Conservation (phyloP, 2,888 invertebrate genomes). For the Apodemia mormo region DNA sequence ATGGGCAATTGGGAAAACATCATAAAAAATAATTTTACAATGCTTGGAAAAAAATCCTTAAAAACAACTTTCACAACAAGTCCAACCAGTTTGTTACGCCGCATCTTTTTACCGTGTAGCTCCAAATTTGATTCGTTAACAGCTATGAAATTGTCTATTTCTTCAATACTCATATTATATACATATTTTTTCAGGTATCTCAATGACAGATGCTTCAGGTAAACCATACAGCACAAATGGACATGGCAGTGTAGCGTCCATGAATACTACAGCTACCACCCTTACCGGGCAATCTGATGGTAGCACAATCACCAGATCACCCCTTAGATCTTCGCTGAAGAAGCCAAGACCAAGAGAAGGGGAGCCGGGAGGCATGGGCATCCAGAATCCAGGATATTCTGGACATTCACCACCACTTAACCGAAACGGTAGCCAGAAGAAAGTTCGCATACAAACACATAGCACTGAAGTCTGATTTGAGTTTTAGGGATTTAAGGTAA, state of each 20-base stretch:
- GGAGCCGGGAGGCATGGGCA: constrained; percentile 84
- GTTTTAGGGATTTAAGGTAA: neutral
- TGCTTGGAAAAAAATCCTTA: too few relatives aligned
- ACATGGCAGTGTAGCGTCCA: constrained; percentile 86
- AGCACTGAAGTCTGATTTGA: constrained; percentile 89
- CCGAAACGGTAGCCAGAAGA: constrained; percentile 93
- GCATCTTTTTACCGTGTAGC: too few relatives aligned
- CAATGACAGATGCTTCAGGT: constrained; percentile 93
- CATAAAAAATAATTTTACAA: too few relatives aligned
- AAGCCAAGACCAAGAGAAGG: constrained; percentile 85
- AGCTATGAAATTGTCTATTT: neutral
- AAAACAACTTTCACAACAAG: too few relatives aligned
- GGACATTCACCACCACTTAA: constrained; percentile 92
- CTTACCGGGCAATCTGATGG: constrained; percentile 81
- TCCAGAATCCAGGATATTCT: constrained; percentile 92
- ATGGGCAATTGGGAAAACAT: too few relatives aligned
- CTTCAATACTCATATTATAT: neutral
- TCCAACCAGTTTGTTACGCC: too few relatives aligned
- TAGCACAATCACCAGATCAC: constrained; percentile 70
- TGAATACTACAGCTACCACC: constrained; percentile 87
- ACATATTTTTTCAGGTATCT: constrained; percentile 80
- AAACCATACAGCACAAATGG: constrained; percentile 87
- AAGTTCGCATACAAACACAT: constrained; percentile 95
- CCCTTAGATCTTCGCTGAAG: constrained; percentile 89
- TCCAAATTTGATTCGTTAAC: too few relatives aligned